Conservation (phyloP, 2,113 vertebrate species). For the Callocephalon fimbriatum region DNA sequence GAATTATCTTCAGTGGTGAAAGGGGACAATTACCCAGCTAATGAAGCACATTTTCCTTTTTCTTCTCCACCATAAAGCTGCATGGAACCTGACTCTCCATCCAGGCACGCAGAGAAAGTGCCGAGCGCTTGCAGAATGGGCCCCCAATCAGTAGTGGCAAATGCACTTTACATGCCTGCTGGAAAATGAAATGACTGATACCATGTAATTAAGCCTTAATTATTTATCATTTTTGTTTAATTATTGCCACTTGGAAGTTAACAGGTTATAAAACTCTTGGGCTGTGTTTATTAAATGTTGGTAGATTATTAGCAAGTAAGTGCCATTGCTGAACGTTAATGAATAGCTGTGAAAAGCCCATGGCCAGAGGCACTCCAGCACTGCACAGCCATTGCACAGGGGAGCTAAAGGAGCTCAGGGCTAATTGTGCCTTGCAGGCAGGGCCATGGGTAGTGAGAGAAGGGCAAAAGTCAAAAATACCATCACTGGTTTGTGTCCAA, state of each 20-base stretch:
- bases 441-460: background rate
- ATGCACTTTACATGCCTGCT: slow-evolving; percentile 50
- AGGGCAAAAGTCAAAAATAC: background rate
- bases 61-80: slow-evolving; percentile 58
- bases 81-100: slow-evolving; percentile 9
- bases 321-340: slow-evolving; percentile 57
- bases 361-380: background rate
- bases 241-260: slow-evolving; percentile 82
- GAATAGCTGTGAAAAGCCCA: slow-evolving; percentile 61
- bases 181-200: slow-evolving; percentile 81
- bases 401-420: background rate
- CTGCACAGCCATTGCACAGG: background rate
- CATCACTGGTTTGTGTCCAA: background rate
- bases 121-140: slow-evolving; percentile 1
- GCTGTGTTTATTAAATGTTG: slow-evolving; percentile 81
- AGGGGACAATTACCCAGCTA: slow-evolving; percentile 69
- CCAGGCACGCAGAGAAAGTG: background rate
- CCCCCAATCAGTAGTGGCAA: slow-evolving; percentile 53
- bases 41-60: slow-evolving; percentile 62
- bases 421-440: background rate
- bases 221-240: slow-evolving; percentile 87
- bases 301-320: slow-evolving; percentile 71
- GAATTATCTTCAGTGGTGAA: slow-evolving; percentile 45
- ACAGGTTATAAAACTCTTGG: slow-evolving; percentile 83
- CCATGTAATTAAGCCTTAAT: slow-evolving; percentile 82